Evolutionary conservation across 2,113 vertebrate species (phyloP), one percentile per base, ranked within the genome.

Genomic region (Galemys pyrenaicus): DNA sequence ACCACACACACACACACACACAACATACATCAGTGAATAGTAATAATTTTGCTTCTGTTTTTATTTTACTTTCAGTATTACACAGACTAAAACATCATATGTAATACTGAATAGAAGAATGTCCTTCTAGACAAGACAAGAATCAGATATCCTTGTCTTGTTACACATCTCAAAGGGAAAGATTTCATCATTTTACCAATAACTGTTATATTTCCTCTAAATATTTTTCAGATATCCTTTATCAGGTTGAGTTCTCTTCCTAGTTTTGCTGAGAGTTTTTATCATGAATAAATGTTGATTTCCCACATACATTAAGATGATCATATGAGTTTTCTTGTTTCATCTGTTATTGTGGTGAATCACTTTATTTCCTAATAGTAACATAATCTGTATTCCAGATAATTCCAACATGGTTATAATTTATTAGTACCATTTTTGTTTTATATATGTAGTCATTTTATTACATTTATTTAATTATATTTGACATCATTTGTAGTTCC

Each of bases 171-270:
- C 74, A 93, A 46, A 93, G 58, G 46, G 64, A 89, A 91, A 79
- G 58, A 94, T 88, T 80, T 78, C 28, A 39, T 89, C 24, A 0
- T 94, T 93, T 91, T 89, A 79, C n/a, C 58, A 60, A 58, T 64
- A 85, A 75, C 28, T 71, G 6, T 68, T 26, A 17, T 88, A 74
- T 78, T 96, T 94, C 67, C 68, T 94, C 49, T 91, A 46, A 62
- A 73, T 62, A 24, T 15, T 78, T 6, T 30, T 28, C 6, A 51
- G 67, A 81, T 87, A 39, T 19, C 15, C 4, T n/a, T 82, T 96
- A 96, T 95, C 92, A 96, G 90, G 83, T 93, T 54, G 95, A 95
- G 41, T 96, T 94, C 62, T 73, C 26, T 90, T 97, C 67, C 86
- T 80, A 68, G 49, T 7, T 89, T 91, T 94, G 41, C 58, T 79